Evolutionary conservation across 2,888 invertebrate genomes (phyloP).

Genomic region (Leucophora obtusa): DNA sequence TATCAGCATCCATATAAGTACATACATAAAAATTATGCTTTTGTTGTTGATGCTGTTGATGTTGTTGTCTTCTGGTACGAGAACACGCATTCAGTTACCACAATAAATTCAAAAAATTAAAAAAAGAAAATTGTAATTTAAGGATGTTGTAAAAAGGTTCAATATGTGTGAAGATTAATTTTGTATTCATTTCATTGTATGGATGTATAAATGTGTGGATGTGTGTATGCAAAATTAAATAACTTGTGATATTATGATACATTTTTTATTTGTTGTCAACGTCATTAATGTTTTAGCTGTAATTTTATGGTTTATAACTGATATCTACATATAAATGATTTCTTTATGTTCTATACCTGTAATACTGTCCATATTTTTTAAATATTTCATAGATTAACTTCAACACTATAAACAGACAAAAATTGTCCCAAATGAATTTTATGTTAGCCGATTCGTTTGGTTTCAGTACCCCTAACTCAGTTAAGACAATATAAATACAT

Average conservation of each 20-base stretch:
- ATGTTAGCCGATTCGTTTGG: too few relatives aligned
- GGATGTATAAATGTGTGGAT: not conserved
- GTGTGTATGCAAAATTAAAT: not conserved
- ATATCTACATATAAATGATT: not conserved
- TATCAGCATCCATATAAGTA: not conserved
- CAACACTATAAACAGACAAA: too few relatives aligned
- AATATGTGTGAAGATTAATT: conserved; percentile 10
- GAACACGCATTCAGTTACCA: not conserved
- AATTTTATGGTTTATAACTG: not conserved
- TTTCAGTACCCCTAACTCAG: too few relatives aligned
- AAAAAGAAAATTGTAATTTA: conserved; percentile 23
- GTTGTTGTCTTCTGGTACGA: not conserved
- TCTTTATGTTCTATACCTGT: too few relatives aligned
- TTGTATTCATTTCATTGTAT: not conserved
- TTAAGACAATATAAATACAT: too few relatives aligned
- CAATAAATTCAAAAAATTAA: conserved; percentile 4
- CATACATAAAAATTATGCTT: not conserved
- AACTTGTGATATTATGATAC: not conserved
- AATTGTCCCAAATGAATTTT: too few relatives aligned
- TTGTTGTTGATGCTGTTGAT: not conserved
- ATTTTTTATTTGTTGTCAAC: not conserved
- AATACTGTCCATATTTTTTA: too few relatives aligned
- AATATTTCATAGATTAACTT: too few relatives aligned
- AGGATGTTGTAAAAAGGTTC: conserved; percentile 21
- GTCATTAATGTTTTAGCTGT: not conserved